Evolutionary conservation across 2,113 vertebrate species (phyloP).

Genomic region (Lophotis ruficrista): DNA sequence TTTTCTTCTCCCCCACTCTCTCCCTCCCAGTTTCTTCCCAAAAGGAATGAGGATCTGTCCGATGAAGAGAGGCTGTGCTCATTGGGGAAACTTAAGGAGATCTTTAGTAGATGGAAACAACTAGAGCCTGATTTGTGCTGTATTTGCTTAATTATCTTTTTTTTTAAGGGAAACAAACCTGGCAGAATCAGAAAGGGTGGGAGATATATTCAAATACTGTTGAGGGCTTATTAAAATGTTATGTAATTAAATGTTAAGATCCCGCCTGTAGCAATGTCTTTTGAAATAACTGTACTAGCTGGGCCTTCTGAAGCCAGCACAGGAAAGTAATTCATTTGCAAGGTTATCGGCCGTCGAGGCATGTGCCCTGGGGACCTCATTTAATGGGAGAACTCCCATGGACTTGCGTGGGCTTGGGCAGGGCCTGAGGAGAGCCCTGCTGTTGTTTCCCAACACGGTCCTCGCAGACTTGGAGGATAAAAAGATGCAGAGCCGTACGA

Average conservation of each 20-base stretch:
- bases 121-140: not conserved
- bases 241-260: constrained; percentile 59
- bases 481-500: not conserved
- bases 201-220: constrained; percentile 5
- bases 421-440: not conserved
- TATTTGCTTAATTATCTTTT: not conserved
- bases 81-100: constrained; percentile 18
- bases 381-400: constrained; percentile 24
- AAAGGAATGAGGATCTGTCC: constrained; percentile 33
- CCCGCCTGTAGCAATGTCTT: constrained; percentile 38
- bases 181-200: constrained; percentile 25
- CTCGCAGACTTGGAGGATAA: not conserved
- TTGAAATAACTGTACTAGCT: constrained; percentile 25
- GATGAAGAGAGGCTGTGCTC: not conserved
- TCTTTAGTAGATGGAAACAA: not conserved
- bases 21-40: constrained; percentile 12
- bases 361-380: not conserved
- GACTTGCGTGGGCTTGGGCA: not conserved
- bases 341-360: not conserved
- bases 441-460: not conserved
- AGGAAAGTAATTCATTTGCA: constrained; percentile 22
- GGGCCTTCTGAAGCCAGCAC: not conserved
- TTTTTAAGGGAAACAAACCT: constrained; percentile 14
- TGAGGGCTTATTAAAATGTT: constrained; percentile 41
- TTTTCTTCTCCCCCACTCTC: constrained; percentile 35